Conservation (phyloP, 1,140 invertebrate genomes). For the Drosophila malerkotliana region DNA sequence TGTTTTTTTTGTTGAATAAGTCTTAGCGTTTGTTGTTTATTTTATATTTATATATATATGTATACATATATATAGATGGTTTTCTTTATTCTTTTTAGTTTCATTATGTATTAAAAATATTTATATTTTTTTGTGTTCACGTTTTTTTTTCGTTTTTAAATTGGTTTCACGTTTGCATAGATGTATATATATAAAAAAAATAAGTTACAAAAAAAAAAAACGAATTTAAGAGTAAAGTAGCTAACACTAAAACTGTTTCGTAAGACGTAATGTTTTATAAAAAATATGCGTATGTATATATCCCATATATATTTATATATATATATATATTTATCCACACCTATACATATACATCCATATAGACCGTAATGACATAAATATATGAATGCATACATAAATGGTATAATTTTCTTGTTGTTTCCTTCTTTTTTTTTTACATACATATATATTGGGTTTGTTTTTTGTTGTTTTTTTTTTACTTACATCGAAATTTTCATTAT, state of each 20-base stretch:
- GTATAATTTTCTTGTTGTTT: conserved; percentile 15
- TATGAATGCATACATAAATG: conserved; percentile 24
- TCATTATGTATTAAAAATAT: conserved; percentile 77
- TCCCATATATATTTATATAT: conserved; percentile 28
- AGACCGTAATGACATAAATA: neutral
- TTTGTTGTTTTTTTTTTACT: conserved; percentile 14
- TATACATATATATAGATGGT: conserved; percentile 27
- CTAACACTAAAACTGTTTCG: conserved; percentile 64
- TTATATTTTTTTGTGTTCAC: conserved; percentile 47
- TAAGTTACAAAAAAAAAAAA: conserved; percentile 67
- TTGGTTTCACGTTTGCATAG: conserved; percentile 33
- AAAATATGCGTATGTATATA: conserved; percentile 70
- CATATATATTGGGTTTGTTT: neutral
- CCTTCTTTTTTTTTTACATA: neutral
- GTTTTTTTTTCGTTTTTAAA: conserved; percentile 41
- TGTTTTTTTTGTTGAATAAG: conserved; percentile 71
- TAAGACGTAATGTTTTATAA: conserved; percentile 65
- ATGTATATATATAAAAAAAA: conserved; percentile 50
- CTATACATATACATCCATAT: conserved; percentile 15
- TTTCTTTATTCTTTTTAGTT: conserved; percentile 69
- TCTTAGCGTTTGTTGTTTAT: conserved; percentile 72
- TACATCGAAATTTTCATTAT: conserved; percentile 24
- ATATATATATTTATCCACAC: conserved; percentile 24
- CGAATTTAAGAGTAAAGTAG: conserved; percentile 68
- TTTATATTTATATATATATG: conserved; percentile 39